These are phyloP conservation scores for Hylaeus anthracinus DNA, from an alignment of 1,140 invertebrate genomes.

Conservation along the genomic window DNA sequence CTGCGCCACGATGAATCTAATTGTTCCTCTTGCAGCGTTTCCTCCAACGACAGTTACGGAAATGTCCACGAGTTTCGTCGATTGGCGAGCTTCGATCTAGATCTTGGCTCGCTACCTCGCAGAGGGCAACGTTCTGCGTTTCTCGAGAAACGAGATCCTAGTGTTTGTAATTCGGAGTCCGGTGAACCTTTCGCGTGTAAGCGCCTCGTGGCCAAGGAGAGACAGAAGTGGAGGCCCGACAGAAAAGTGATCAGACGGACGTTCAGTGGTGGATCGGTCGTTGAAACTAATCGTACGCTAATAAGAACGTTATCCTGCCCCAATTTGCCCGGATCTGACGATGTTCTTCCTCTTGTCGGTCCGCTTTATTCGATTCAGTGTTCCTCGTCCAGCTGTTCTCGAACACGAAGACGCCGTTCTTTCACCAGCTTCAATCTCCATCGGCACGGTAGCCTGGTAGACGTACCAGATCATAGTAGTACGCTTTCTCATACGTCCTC, in stretches of 20 bases:
- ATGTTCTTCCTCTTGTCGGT: not conserved
- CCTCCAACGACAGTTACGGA: not conserved
- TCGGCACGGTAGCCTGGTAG: constrained; percentile 8
- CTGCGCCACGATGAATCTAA: not conserved
- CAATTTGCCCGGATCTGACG: not conserved
- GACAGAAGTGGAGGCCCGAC: constrained; percentile 25
- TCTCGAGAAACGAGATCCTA: not conserved
- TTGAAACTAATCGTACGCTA: not conserved
- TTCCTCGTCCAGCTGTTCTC: not conserved
- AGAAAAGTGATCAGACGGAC: not conserved
- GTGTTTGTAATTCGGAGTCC: not conserved
- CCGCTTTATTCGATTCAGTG: not conserved
- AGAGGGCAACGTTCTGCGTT: not conserved
- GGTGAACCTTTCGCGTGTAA: not conserved
- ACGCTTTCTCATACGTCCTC: constrained; percentile 29
- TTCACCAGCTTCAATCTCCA: constrained; percentile 19
- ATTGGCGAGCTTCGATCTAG: not conserved
- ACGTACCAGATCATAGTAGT: constrained; percentile 17
- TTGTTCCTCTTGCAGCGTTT: constrained; percentile 5
- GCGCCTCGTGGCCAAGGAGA: not conserved
- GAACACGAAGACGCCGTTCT: constrained; percentile 24
- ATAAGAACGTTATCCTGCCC: constrained; percentile 45
- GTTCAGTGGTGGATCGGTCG: not conserved
- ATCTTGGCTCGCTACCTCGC: not conserved
- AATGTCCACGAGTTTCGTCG: not conserved